phyloP scores from a whole-genome alignment of 2,113 vertebrate species.

The Notechis scutatus region DNA sequence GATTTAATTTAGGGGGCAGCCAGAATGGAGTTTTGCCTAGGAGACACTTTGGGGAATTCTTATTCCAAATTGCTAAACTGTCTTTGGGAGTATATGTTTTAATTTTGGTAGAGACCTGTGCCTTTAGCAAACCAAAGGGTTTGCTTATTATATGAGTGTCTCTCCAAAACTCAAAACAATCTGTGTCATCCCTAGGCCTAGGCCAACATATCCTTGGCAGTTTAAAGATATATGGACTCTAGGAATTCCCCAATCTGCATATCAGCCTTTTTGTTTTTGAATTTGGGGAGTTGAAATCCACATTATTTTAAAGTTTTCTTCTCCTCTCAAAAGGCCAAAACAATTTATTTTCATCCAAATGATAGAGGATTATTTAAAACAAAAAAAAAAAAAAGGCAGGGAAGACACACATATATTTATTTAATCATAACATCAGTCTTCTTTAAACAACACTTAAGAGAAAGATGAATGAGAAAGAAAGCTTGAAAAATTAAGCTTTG shows the following conservation, averaged over 20 bases:
- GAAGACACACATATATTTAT: neutral
- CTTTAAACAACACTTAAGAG: neutral
- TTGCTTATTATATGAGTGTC: neutral
- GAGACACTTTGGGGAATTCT: neutral
- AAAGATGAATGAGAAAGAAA: neutral
- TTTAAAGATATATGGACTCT: neutral
- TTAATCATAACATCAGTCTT: neutral
- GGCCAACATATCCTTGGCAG: neutral
- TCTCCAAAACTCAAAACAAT: neutral
- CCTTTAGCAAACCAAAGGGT: neutral
- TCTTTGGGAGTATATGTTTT: neutral
- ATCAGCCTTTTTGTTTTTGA: neutral
- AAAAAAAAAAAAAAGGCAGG: neutral
- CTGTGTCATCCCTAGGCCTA: neutral
- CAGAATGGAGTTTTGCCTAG: neutral
- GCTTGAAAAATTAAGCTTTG: neutral
- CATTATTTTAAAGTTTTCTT: neutral
- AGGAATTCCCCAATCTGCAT: neutral
- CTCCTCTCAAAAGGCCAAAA: neutral
- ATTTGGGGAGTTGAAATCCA: neutral
- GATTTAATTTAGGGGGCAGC: neutral
- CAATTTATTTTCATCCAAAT: neutral
- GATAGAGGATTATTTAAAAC: neutral
- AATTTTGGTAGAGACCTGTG: neutral
- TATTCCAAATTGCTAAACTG: neutral